Evolutionary conservation across 2,888 invertebrate genomes (phyloP).

Genomic region (Dasysyrphus albostriatus): DNA sequence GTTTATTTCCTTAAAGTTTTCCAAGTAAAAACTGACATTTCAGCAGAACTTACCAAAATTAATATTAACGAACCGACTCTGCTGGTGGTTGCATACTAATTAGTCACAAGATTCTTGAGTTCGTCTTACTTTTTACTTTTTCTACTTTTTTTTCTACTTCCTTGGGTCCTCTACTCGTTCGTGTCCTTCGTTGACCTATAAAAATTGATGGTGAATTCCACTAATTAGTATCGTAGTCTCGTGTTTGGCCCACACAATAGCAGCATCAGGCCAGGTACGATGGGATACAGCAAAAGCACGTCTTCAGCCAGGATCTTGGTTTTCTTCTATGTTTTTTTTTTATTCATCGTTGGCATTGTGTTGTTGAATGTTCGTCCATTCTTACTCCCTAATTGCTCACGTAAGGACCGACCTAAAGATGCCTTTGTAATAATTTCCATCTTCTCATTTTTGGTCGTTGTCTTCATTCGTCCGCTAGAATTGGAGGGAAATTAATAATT

Average conservation of each 20-base stretch:
- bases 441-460: conserved; percentile 38
- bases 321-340: conserved; percentile 23
- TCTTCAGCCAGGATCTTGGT: conserved; percentile 46
- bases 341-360: conserved; percentile 2
- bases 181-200: conserved; percentile 64
- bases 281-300: conserved; percentile 38
- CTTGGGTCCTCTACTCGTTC: conserved; percentile 1
- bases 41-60: conserved; percentile 50
- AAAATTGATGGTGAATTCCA: conserved; percentile 64
- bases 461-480: conserved; percentile 9
- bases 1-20: conserved; percentile 27
- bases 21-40: conserved; percentile 10
- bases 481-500: conserved; percentile 67
- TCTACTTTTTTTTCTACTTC: conserved; percentile 2
- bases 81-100: conserved; percentile 72
- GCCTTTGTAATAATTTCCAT: conserved; percentile 70
- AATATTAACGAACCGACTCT: conserved; percentile 63
- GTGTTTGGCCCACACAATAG: conserved; percentile 34
- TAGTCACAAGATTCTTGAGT: conserved; percentile 62
- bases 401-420: conserved; percentile 56
- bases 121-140: conserved; percentile 21
- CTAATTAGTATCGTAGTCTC: conserved; percentile 70
- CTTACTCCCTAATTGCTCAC: conserved; percentile 71
- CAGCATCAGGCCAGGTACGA: background rate
- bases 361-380: conserved; percentile 30